Base-by-base conservation (phyloP, 2,797 vertebrate genomes). In the Scolopax rusticola region DNA sequence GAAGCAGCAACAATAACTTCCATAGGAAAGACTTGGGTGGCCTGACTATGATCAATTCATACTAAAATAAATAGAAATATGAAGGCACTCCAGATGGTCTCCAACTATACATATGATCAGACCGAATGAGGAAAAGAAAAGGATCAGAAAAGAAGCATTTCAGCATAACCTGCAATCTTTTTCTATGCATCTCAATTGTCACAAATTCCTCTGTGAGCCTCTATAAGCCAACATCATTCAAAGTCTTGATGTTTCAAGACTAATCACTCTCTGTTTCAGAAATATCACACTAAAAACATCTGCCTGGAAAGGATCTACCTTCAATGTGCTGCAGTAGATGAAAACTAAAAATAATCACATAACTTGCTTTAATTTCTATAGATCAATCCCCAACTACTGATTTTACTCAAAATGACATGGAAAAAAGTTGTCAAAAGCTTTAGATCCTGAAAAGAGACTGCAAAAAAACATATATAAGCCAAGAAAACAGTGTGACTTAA, bases 351-450 rank as follows among this genome's bases (percentile, higher is more conserved):
- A 75, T 61, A 59, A 92, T 82, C 79, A 80, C 63, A 40, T 71
- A 87, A 95, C 92, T 93, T 80, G 23, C 81, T 83, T 74, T 41
- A 90, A 79, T 21, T 82, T 84, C 17, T 36, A 18, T 36, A 92
- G 24, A 86, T 74, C 43, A 56, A 93, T 50, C 53, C 79, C 51
- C 51, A 83, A 27, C 67, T 64, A 63, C n/a, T 67, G 48, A 16
- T 86, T 57, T 71, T 40, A 76, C 64, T 94, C 45, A 92, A 96
- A 92, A 94, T 4, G 54, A 10, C 56, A 93, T 12, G 89, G 65
- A 40, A 76, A 84, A 40, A 40, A 92, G 88, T 76, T 71, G 82
- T 87, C 48, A 50, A 92, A 97, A 82, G 43, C 51, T 61, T 93
- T 57, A 90, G 63, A 65, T 71, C 25, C 76, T 25, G 5, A 80